Evolutionary conservation across 2,797 vertebrate genomes (phyloP), one percentile per base, ranked within the genome.

Genomic region (Sebastes minor): DNA sequence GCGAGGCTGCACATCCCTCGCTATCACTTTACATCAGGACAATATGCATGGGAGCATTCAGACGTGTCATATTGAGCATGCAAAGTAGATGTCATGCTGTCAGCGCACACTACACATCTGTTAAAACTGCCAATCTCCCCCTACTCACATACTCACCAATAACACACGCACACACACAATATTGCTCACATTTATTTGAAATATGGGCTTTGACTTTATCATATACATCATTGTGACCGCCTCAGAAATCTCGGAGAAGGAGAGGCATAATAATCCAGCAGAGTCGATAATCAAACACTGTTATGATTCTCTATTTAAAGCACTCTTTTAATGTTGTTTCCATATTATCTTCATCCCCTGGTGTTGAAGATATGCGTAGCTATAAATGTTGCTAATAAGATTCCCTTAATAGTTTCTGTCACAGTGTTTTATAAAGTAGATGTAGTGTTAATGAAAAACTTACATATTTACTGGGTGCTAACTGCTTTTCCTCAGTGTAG

Each of bases 21-120:
- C 84, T 89, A 90, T 93, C 86, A 64, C 84, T 87, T 89, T 89
- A 86, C 91, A 92, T 91, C 86, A 86, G 86, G 89, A 86, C 88
- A 91, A 86, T 91, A 92, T 90, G 88, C 88, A 91, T 32, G 86
- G 80, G 83, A 82, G 90, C 87, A 82, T 86, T 90, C 89, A 91
- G 74, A 92, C 80, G 75, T 92, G 88, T 92, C 92, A 91, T 92
- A 92, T 88, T 90, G 86, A 92, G 88, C 88, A 91, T 91, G 88
- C 90, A 93, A 93, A 94, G 87, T 93, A 93, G 92, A 94, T 92
- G 90, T 93, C 91, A 86, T 76, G 89, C 92, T 92, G 90, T 92
- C 92, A 89, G 75, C 80, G 78, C 84, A 85, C 85, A 69, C 82
- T 86, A 78, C 86, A 91, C 93, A 92, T 94, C 91, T 89, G 89